Evolutionary conservation across 2,888 invertebrate species (phyloP), one percentile per base, ranked within the genome.

Genomic region (Melieria picta): DNA sequence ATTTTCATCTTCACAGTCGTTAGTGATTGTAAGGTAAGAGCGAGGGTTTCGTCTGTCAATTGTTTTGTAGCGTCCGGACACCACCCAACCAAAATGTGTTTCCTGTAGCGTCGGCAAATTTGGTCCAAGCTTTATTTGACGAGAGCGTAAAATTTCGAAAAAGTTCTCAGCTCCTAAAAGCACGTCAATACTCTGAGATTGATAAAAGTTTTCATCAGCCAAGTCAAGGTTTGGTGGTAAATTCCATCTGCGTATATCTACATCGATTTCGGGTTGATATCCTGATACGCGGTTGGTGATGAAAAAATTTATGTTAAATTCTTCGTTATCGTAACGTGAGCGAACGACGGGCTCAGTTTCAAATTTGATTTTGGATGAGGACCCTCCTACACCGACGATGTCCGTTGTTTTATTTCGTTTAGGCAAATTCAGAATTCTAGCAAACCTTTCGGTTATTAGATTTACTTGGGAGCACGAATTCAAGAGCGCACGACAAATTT

Each of bases 401-500:
- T 71, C 62, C 2, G 65, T 57, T 47, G 60, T 63, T n/a, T 50
- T 67, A 61, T 67, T 71, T 30, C 10, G 55, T 52, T 57, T 67
- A 7, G 57, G 58, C 9, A 74, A 65, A 45, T 60, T 56, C 9
- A 75, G 57, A 6, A 65, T 42, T n/a, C 45, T 10, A 9, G 72
- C 57, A 16, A 73, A 72, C n/a, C 60, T 50, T 62, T 71, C 75
- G 9, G 63, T 68, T 9, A 72, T 69, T 10, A 74, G 45, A 64
- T 75, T 74, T n/a, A 74, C 66, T 50, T 74, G 71, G 5, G 74
- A 72, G 3, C 72, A 69, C 6, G 75, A 75, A 13, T 72, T 70
- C 52, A 73, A 30, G 4, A 74, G 52, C n/a, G 64, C 69, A 13
- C 66, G 55, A n/a, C 72, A 47, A 9, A 66, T 16, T 58, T 66